These are phyloP conservation scores for Drosophila elegans DNA, from an alignment of 1,140 invertebrate genomes.

Conservation along the genomic window DNA sequence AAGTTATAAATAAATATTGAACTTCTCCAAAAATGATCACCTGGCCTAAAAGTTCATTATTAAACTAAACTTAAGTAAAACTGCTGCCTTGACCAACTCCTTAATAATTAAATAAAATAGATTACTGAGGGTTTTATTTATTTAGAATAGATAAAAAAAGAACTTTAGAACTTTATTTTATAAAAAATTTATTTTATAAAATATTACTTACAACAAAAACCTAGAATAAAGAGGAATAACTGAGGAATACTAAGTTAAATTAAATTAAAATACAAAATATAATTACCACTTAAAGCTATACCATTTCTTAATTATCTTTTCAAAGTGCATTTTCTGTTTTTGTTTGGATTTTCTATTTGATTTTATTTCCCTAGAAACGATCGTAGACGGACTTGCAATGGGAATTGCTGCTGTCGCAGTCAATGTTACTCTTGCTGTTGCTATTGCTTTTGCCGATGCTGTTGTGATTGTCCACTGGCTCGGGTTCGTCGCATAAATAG, in stretches of 20 bases:
- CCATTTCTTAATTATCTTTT: neutral
- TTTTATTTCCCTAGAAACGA: slow-evolving; percentile 80
- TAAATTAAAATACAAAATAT: neutral
- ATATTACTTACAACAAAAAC: too few relatives aligned
- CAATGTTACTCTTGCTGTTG: slow-evolving; percentile 3
- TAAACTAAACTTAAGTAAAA: too few relatives aligned
- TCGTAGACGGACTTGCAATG: slow-evolving; percentile 34
- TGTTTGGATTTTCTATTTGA: slow-evolving; percentile 64
- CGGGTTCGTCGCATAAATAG: slow-evolving; percentile 75
- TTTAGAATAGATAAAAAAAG: too few relatives aligned
- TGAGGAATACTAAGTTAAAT: fast-evolving
- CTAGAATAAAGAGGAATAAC: neutral
- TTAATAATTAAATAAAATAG: too few relatives aligned
- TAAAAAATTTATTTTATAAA: neutral
- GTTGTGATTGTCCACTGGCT: slow-evolving; percentile 44
- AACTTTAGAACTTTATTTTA: neutral
- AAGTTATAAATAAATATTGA: too few relatives aligned
- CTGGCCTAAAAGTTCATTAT: too few relatives aligned
- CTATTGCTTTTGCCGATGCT: neutral
- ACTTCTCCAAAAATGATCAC: too few relatives aligned
- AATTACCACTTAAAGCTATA: neutral
- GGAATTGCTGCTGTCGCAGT: slow-evolving; percentile 16
- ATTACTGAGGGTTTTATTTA: too few relatives aligned
- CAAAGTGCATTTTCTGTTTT: slow-evolving; percentile 18
- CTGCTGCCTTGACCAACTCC: too few relatives aligned